Base-by-base conservation (phyloP, 2,888 invertebrate species). In the Uloborus plumipes region DNA sequence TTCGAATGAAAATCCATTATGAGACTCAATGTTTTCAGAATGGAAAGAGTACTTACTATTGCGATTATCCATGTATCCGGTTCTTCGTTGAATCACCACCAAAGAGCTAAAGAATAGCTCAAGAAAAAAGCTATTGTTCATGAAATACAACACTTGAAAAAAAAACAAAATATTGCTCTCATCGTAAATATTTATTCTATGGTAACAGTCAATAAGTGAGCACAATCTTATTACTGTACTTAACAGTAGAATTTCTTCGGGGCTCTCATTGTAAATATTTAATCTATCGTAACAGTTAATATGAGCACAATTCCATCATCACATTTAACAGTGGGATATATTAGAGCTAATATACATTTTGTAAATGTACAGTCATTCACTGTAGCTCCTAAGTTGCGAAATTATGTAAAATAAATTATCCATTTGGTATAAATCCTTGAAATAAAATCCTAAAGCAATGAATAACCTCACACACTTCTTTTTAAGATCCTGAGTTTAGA, bases 151-250 rank as follows among this genome's bases (percentile, higher is more conserved):
- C 39, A 9, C 39, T 39, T 39, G 39, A 9, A 39, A 51, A n/a
- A 53, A 55, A 18, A 53, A 65, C 55, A 50, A 71, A 70, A 64
- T 65, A 26, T 50, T 51, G n/a, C 71, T 64, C 70, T 39, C 80
- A 50, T 80, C 74, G 61, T 69, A 81, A 59, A 81, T 81, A 81
- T 81, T 81, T 81, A 81, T 81, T 81, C 73, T 81, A 74, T 74
- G 70, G 64, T 64, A 74, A 81, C 49, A 81, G 64, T 74, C 65
- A 80, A 67, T 62, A 80, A n/a, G n/a, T 73, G 73, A 76, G 76
- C 76, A 76, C 76, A 76, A 59, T 62, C 26, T 47, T 62, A 61
- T 53, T 31, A 67, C 50, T 39, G 11, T 39, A 39, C 9, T n/a
- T 26, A 22, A n/a, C 51, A 61, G 18, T 39, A 61, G 20, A 16